These are phyloP conservation scores for Oophaga sylvatica DNA, from an alignment of 2,797 vertebrate species.

Conservation along the genomic window DNA sequence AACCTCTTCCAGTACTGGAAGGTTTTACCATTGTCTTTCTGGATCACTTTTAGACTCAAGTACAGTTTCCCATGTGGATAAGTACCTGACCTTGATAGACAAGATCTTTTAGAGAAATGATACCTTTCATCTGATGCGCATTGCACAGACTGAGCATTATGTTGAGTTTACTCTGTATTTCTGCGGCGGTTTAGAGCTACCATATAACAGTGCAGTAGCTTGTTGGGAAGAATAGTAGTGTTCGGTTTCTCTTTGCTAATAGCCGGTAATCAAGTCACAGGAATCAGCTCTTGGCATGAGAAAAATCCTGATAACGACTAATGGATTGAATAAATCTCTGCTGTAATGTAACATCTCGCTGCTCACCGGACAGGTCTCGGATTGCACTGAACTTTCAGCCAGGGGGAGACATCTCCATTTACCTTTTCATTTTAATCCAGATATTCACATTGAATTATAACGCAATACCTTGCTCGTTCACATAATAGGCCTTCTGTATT, in stretches of 20 bases:
- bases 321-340: conserved; percentile 41
- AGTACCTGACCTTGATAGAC: conserved; percentile 68
- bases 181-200: conserved; percentile 65
- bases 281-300: conserved; percentile 38
- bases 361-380: background rate
- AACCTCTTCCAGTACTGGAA: background rate
- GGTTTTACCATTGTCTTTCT: background rate
- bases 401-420: background rate
- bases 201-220: conserved; percentile 66
- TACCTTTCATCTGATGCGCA: conserved; percentile 69
- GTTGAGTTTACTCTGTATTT: conserved; percentile 66
- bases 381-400: conserved; percentile 2
- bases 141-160: conserved; percentile 69
- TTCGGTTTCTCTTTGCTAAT: conserved; percentile 38
- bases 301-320: conserved; percentile 42
- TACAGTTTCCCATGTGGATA: conserved; percentile 58
- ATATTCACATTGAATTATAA: conserved; percentile 9
- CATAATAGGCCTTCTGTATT: background rate
- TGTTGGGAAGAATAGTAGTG: conserved; percentile 27
- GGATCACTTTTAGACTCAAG: conserved; percentile 25
- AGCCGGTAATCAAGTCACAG: conserved; percentile 46
- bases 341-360: conserved; percentile 14
- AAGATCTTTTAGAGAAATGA: conserved; percentile 62
- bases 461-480: background rate
- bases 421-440: conserved; percentile 16